These are phyloP conservation scores for Littorina saxatilis DNA, from an alignment of 1,140 invertebrate genomes.

Conservation along the genomic window DNA sequence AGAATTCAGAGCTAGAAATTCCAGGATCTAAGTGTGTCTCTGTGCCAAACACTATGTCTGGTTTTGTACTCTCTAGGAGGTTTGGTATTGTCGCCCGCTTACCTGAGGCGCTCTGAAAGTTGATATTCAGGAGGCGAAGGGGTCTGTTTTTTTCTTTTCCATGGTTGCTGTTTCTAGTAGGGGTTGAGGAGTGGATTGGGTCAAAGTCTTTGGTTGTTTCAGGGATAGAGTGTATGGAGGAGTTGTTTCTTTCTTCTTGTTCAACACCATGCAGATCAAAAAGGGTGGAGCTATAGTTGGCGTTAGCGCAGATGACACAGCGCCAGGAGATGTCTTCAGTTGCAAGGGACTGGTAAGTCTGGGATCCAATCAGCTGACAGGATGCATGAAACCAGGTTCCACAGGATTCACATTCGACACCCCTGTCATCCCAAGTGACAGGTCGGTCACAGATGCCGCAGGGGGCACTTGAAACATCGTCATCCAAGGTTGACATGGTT, in stretches of 20 bases:
- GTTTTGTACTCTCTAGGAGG: no score
- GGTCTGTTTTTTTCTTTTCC: conserved; percentile 30
- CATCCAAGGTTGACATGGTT: conserved; percentile 33
- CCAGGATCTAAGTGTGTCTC: conserved; percentile 46
- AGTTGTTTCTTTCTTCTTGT: conserved; percentile 29
- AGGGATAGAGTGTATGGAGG: conserved; percentile 23
- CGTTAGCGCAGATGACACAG: conserved; percentile 43
- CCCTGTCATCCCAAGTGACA: conserved; percentile 45
- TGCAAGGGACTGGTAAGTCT: conserved; percentile 41
- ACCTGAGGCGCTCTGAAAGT: conserved; percentile 43
- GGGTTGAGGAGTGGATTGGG: conserved; percentile 45
- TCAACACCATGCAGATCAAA: conserved; percentile 18
- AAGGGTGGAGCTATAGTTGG: conserved; percentile 40
- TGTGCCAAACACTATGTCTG: conserved; percentile 44
- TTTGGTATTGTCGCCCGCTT: conserved; percentile 48
- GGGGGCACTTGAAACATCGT: conserved; percentile 32
- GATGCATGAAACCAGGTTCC: conserved; percentile 45
- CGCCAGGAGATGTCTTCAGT: conserved; percentile 19
- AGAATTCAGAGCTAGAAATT: conserved; percentile 40
- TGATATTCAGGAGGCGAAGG: conserved; percentile 45
- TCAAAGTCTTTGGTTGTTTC: not conserved
- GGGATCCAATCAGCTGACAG: conserved; percentile 45
- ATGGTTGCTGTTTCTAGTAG: conserved; percentile 27
- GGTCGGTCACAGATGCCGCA: conserved; percentile 45
- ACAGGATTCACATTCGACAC: conserved; percentile 47